phyloP scores from a whole-genome alignment of 2,113 vertebrate species.

The Petrocephalus microphthalmus region DNA sequence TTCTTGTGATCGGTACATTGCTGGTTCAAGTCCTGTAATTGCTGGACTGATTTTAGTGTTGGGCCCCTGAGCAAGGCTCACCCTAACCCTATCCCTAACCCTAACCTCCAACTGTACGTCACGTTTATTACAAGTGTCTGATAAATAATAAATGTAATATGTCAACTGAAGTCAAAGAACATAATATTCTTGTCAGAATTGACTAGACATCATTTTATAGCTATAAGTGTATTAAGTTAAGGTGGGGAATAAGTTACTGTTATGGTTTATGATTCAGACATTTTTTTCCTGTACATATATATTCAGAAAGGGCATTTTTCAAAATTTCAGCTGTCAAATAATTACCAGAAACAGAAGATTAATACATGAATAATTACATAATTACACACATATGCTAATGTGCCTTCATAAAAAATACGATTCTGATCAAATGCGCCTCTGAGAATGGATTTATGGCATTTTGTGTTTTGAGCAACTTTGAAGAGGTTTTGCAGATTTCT shows the following conservation, averaged over 20 bases:
- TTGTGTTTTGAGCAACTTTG: not conserved
- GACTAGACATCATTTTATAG: not conserved
- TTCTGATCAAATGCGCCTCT: not conserved
- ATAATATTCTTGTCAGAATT: not conserved
- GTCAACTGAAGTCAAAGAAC: not conserved
- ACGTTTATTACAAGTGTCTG: not conserved
- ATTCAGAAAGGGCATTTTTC: not conserved
- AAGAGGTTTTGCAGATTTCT: not conserved
- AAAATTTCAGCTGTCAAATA: not conserved
- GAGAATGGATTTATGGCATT: not conserved
- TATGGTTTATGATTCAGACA: not conserved
- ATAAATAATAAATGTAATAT: not conserved
- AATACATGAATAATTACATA: not conserved
- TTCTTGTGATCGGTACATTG: not conserved
- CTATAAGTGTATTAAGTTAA: not conserved
- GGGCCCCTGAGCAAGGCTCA: not conserved
- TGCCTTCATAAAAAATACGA: not conserved
- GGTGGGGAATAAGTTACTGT: not conserved
- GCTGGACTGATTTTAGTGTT: not conserved
- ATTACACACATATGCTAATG: not conserved
- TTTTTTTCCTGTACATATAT: not conserved
- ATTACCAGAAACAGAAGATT: not conserved
- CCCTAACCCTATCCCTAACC: not conserved
- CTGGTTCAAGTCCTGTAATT: not conserved
- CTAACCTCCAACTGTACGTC: not conserved